phyloP scores from a whole-genome alignment of 2,113 vertebrate genomes.

The Notarius quadriscutis region DNA sequence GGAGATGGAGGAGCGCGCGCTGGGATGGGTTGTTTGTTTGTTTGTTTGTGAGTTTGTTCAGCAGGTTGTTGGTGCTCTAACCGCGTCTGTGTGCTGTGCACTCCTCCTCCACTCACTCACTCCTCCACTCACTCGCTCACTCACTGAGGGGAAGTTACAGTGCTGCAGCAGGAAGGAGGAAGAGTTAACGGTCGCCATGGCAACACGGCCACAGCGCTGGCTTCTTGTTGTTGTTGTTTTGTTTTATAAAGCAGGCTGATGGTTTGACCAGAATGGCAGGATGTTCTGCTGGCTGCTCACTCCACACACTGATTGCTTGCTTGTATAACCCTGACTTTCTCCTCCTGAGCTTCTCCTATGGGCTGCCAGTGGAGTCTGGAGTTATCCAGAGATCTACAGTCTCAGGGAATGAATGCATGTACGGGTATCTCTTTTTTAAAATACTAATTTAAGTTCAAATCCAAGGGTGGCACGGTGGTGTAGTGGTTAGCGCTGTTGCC shows the following conservation, averaged over 20 bases:
- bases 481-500: too few relatives aligned
- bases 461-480: too few relatives aligned
- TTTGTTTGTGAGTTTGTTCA: background rate
- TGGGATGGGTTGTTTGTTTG: background rate
- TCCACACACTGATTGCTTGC: background rate
- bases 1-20: background rate
- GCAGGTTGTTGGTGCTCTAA: background rate
- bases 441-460: too few relatives aligned
- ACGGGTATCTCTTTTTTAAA: too few relatives aligned
- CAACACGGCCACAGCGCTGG: conserved; percentile 48
- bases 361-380: too few relatives aligned
- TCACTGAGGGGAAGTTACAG: conserved; percentile 17
- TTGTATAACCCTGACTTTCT: background rate
- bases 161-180: conserved; percentile 19
- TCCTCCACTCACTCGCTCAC: background rate
- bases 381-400: background rate
- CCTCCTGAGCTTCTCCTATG: background rate
- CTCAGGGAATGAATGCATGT: background rate
- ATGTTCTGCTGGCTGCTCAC: conserved; percentile 27
- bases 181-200: conserved; percentile 60
- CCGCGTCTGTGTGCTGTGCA: background rate
- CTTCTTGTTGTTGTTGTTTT: conserved; percentile 19
- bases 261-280: background rate
- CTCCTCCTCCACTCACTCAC: background rate
- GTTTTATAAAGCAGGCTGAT: conserved; percentile 44